phyloP scores from a whole-genome alignment of 2,888 invertebrate genomes.

The Tridacna gigas region DNA sequence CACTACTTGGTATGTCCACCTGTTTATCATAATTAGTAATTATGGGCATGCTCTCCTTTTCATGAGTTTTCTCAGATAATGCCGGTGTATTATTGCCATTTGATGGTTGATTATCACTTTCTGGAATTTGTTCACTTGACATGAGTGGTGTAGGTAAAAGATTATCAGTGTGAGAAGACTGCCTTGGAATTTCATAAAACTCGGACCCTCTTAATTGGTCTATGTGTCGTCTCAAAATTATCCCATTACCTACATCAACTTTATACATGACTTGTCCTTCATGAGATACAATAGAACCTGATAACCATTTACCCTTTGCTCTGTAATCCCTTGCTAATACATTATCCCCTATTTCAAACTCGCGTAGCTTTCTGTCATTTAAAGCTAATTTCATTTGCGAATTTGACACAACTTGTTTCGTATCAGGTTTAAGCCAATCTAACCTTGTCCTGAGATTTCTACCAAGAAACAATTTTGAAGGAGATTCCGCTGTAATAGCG shows the following conservation, averaged over 20 bases:
- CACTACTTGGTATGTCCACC: too few relatives aligned
- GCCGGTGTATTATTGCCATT: too few relatives aligned
- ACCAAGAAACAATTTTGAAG: constrained; percentile 56
- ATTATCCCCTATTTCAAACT: constrained; percentile 1
- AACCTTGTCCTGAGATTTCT: constrained; percentile 36
- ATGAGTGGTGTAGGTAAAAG: not conserved
- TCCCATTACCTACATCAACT: not conserved
- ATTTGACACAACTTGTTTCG: not conserved
- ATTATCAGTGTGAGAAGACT: not conserved
- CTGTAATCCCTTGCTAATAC: not conserved
- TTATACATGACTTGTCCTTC: not conserved
- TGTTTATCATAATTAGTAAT: too few relatives aligned
- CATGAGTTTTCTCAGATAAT: too few relatives aligned
- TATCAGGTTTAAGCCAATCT: not conserved
- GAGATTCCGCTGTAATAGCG: constrained; percentile 42
- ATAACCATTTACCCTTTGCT: not conserved
- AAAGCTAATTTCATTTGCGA: constrained; percentile 17
- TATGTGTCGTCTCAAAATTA: not conserved
- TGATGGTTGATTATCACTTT: not conserved
- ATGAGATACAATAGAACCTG: not conserved
- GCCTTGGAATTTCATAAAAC: not conserved
- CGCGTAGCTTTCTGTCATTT: not conserved
- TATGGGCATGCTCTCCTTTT: too few relatives aligned
- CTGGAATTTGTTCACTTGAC: constrained; percentile 4
- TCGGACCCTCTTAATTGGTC: not conserved